Evolutionary conservation across 2,797 vertebrate species (phyloP).

Genomic region (Pteronotus mesoamericanus): DNA sequence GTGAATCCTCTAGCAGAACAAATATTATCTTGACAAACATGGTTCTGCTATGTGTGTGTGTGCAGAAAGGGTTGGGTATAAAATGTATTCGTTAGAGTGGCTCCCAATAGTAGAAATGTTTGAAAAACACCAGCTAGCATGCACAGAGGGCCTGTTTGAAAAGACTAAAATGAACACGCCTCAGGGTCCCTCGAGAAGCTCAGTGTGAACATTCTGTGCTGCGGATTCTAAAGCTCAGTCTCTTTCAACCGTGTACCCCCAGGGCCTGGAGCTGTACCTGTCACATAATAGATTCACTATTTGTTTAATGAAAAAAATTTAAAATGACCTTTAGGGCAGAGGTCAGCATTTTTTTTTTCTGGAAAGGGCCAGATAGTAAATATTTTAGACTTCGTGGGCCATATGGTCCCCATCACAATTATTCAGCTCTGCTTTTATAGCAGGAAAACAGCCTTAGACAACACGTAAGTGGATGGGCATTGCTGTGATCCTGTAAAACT

Average conservation of each 20-base stretch:
- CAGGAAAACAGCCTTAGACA: not conserved
- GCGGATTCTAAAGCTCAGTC: not conserved
- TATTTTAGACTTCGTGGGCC: not conserved
- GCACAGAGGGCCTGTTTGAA: not conserved
- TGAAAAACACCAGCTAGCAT: not conserved
- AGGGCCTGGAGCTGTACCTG: not conserved
- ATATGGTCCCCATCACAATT: not conserved
- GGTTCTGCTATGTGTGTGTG: not conserved
- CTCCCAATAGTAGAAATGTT: not conserved
- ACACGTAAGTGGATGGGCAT: not conserved
- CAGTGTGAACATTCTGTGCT: fast-evolving
- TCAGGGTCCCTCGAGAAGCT: not conserved
- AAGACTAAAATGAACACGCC: not conserved
- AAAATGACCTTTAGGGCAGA: not conserved
- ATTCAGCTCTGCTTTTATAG: not conserved
- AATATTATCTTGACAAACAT: not conserved
- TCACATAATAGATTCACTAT: not conserved
- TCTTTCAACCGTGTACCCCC: not conserved
- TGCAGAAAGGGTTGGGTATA: not conserved
- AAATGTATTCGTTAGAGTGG: not conserved
- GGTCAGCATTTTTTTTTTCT: not conserved
- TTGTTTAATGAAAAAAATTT: not conserved
- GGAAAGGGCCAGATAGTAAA: not conserved
- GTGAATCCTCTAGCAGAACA: not conserved
- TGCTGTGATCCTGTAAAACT: not conserved